Evolutionary conservation across 2,888 invertebrate genomes (phyloP), one percentile per base, ranked within the genome.

Genomic region (Darwinula stevensoni): DNA sequence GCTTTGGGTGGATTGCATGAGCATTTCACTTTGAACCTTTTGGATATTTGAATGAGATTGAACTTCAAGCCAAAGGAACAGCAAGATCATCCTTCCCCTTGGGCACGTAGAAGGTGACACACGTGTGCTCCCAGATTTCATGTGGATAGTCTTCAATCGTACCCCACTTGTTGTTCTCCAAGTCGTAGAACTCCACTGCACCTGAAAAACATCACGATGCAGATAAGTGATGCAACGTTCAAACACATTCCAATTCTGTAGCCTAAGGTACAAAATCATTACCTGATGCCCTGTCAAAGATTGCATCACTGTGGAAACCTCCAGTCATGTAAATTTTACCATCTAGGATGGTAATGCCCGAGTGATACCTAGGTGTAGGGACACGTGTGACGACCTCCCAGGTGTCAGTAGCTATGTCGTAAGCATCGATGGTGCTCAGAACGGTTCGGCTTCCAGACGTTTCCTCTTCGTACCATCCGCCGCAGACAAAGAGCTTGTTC

Each of bases 101-200:
- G 28, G 69, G 69, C 40, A 69, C 60, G 46, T 64, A 67, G 34
- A 70, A 50, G 16, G 62, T 58, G 30, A 62, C 65, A 44, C 65
- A 64, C 2, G 61, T 59, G 41, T 68, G 67, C 44, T 69, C 69
- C 69, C 69, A 70, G 35, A 67, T 59, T 42, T 67, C 63, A 41
- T 63, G 62, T 0, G 65, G 63, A 44, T 65, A 62, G 37, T 62
- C 58, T 39, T 61, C 59, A n/a, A 59, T 59, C 6, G 58, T 58
- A 4, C 57, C 57, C 68, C 69, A 69, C 11, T 51, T 47, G 38
- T 59, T 56, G 1, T 51, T 59, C 17, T 58, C 58, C 38, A 68
- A 49, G 46, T 69, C 62, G 44, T 64, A 67, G 38, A 60, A 62
- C 45, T 68, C 67, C n/a, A n/a, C n/a, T n/a, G 17, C n/a, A 30